phyloP scores from a whole-genome alignment of 2,113 vertebrate species.

The Xenopus borealis region DNA sequence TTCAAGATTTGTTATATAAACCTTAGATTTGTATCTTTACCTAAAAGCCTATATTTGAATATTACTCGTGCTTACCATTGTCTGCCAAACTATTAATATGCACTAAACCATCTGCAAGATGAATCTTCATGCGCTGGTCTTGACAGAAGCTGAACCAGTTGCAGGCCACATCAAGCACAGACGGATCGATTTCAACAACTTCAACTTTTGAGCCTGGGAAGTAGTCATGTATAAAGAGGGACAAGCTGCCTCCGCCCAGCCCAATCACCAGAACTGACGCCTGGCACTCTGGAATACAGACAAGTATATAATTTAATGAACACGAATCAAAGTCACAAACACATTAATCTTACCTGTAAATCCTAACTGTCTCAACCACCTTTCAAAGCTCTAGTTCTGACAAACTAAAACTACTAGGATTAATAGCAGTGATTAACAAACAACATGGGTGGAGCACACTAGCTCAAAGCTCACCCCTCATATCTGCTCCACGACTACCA shows the following conservation, averaged over 20 bases:
- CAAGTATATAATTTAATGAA: neutral
- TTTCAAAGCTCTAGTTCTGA: no score
- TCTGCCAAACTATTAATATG: constrained; percentile 69
- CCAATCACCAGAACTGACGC: constrained; percentile 82
- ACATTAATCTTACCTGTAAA: no score
- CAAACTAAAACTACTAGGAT: no score
- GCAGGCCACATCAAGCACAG: constrained; percentile 81
- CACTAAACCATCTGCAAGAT: constrained; percentile 81
- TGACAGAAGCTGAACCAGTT: constrained; percentile 83
- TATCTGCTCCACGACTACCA: no score
- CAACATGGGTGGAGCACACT: no score
- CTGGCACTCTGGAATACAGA: constrained; percentile 59
- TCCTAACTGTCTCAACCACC: no score
- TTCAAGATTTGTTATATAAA: no score
- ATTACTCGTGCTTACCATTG: constrained; percentile 65
- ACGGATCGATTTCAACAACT: constrained; percentile 86
- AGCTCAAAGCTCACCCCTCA: no score
- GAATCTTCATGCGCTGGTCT: constrained; percentile 77
- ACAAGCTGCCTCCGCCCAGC: constrained; percentile 87
- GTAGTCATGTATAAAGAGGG: constrained; percentile 89
- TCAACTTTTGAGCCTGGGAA: constrained; percentile 68
- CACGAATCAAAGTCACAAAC: no score
- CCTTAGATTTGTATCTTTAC: no score
- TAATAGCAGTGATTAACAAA: no score
- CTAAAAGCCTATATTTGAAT: no score